A percentile compares a stretch with the other conserved stretches of the same genome.
These are phyloP conservation scores for Bolinopsis microptera DNA, from an alignment of 37 sponge, comb jelly and placozoan genomes.

Conservation along the genomic window DNA sequence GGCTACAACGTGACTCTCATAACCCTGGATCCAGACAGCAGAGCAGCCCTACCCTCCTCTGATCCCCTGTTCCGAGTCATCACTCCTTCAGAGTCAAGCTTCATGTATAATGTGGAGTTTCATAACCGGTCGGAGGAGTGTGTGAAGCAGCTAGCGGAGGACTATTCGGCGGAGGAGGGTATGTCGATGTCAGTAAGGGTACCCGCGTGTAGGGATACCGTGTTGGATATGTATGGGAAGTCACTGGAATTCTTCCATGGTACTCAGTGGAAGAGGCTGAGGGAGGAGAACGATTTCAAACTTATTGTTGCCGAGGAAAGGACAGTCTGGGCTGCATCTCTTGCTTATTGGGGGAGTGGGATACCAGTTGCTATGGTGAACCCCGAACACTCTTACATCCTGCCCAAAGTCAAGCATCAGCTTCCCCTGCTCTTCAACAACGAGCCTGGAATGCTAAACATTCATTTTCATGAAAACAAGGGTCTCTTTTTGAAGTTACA, in stretches of 20 bases:
- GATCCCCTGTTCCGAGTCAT: background rate
- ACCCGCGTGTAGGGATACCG: background rate
- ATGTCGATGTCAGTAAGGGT: background rate
- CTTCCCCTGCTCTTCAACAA: background rate
- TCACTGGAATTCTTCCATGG: background rate
- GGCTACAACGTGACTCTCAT: background rate
- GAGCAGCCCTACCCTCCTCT: background rate
- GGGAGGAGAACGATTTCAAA: background rate
- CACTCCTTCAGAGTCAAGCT: background rate
- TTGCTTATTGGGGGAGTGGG: background rate
- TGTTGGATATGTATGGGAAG: background rate
- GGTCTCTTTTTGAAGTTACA: background rate
- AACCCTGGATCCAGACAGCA: background rate
- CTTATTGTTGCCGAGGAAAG: background rate
- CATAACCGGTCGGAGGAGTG: background rate
- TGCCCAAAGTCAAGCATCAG: background rate
- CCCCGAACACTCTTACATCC: background rate
- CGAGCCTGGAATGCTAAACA: background rate
- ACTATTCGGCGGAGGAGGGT: background rate
- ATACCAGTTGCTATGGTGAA: background rate
- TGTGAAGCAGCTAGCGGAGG: background rate
- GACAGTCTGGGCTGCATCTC: background rate
- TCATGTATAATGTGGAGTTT: background rate
- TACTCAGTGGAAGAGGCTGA: background rate
- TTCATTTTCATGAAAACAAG: background rate